phyloP scores from a whole-genome alignment of 2,888 invertebrate species.

The Proisotoma minuta region DNA sequence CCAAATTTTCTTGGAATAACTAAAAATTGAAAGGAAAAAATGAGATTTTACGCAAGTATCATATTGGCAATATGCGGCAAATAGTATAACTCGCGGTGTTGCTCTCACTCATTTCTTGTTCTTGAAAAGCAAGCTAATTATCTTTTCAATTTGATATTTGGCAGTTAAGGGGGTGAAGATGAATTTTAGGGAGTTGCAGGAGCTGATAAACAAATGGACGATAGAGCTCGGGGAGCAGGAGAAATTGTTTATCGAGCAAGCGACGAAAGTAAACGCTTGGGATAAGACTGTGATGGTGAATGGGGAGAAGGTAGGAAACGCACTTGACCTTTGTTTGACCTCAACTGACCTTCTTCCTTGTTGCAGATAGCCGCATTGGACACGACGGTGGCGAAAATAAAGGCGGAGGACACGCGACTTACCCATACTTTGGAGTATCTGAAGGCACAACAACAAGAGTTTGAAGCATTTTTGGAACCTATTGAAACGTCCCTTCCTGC shows the following conservation, averaged over 20 bases:
- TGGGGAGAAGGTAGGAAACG: slow-evolving; percentile 73
- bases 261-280: slow-evolving; percentile 93
- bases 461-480: slow-evolving; percentile 79
- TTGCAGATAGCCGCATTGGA: slow-evolving; percentile 74
- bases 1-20: too few relatives aligned
- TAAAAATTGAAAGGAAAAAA: too few relatives aligned
- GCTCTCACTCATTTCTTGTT: too few relatives aligned
- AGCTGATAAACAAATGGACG: slow-evolving; percentile 90
- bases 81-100: too few relatives aligned
- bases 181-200: slow-evolving; percentile 81
- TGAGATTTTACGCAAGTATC: too few relatives aligned
- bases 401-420: slow-evolving; percentile 79
- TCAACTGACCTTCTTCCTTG: background rate
- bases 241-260: slow-evolving; percentile 85
- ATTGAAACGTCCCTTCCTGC: slow-evolving; percentile 58
- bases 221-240: slow-evolving; percentile 88
- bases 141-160: slow-evolving; percentile 31
- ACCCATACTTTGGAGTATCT: slow-evolving; percentile 93
- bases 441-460: slow-evolving; percentile 81
- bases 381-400: slow-evolving; percentile 79
- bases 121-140: too few relatives aligned
- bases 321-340: background rate
- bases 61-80: too few relatives aligned
- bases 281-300: slow-evolving; percentile 83
- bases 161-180: too few relatives aligned